Base-by-base conservation (phyloP, 2,113 vertebrate genomes). In the Cacatua alba region DNA sequence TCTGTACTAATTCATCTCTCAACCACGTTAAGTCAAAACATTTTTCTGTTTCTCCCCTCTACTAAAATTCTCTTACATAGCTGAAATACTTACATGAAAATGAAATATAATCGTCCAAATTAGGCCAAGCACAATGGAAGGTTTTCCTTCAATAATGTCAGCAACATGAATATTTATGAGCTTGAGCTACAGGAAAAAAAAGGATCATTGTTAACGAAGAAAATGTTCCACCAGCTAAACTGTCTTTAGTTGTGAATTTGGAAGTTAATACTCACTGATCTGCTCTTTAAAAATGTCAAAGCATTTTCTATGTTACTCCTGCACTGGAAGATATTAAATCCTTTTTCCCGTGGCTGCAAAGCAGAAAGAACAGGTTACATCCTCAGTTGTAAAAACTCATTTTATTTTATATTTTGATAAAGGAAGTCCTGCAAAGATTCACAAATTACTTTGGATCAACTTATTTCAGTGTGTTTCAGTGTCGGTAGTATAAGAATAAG, bases 71-170 rank as follows among this genome's bases (percentile, higher is more conserved):
- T 39, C 52, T 76, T 23, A 26, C 20, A 68, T 86, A 1, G 2
- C 75, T 79, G 64, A 90, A 95, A 85, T 94, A 98, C 99, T 98
- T 95, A 99, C 99, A 67, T 99, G 99, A 94, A 99, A 99, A 98
- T 99, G 99, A 69, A 99, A 98, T 90, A 99, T 99, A 97, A 99
- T 99, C 53, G 98, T 99, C 99, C 99, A 99, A 95, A 99, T 98
- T 59, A 99, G 98, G 86, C 99, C 99, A 93, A 99, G 98, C 96
- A 99, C 99, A 97, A 99, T 99, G 95, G 99, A 99, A 59, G 99
- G 99, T 84, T 98, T 99, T 43, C 99, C 99, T 81, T 99, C 99
- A 65, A 99, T 98, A 84, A 99, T 99, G 96, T 99, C 99, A 94
- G 99, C 96, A 95, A 99, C 98, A 97, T 99, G 99, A 97, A 99